Evolutionary conservation across 1,140 invertebrate species (phyloP).

Genomic region (Brachionus asplanchnoidis): DNA sequence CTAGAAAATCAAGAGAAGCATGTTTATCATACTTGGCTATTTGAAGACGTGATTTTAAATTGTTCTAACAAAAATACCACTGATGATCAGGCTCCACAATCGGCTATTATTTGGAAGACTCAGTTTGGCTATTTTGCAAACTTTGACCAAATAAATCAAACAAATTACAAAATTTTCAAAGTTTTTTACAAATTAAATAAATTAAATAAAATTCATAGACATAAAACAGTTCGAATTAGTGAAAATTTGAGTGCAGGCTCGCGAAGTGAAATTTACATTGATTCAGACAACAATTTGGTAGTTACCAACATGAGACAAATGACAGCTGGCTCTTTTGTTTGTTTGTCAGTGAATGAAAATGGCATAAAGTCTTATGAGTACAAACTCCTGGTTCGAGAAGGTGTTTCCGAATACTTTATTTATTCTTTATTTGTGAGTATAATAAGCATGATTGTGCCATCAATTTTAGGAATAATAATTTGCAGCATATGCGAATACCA

Average conservation of each 20-base stretch:
- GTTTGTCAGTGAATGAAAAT: conserved; percentile 29
- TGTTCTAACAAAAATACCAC: not conserved
- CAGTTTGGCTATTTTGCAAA: conserved; percentile 30
- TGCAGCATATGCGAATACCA: conserved; percentile 30
- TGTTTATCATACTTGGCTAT: conserved; percentile 27
- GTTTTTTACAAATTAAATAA: conserved; percentile 35
- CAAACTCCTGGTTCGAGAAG: not conserved
- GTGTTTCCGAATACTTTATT: conserved; percentile 35
- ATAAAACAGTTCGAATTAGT: conserved; percentile 15
- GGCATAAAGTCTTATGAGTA: conserved; percentile 10
- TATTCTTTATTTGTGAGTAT: conserved; percentile 27
- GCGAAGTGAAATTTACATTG: not conserved
- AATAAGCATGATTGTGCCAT: conserved; percentile 37
- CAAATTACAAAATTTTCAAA: conserved; percentile 27
- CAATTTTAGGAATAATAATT: conserved; percentile 13
- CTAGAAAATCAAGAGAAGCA: conserved; percentile 26
- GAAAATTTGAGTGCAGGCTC: conserved; percentile 14
- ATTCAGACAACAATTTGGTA: not conserved
- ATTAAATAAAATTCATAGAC: conserved; percentile 13
- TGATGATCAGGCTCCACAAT: not conserved
- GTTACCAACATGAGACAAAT: conserved; percentile 34
- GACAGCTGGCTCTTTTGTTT: conserved; percentile 18
- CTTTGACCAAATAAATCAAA: not conserved
- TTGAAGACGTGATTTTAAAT: not conserved
- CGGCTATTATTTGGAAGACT: conserved; percentile 35